Evolutionary conservation across 2,888 invertebrate genomes (phyloP).

Genomic region (Eilema caniola): DNA sequence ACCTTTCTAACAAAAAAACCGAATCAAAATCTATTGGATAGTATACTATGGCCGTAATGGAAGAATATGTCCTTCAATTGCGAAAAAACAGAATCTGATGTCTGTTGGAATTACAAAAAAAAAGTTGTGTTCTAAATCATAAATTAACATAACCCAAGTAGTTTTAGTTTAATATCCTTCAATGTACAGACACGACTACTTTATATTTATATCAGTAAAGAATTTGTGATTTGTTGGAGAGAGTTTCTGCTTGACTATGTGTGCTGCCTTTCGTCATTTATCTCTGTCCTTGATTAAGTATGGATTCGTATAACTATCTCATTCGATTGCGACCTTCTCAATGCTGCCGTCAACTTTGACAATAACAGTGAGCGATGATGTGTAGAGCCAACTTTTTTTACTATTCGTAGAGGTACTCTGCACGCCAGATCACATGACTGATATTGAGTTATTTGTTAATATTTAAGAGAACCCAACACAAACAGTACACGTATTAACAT

Average conservation of each 20-base stretch:
- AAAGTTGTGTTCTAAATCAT: too few relatives aligned
- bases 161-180: too few relatives aligned
- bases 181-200: too few relatives aligned
- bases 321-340: neutral
- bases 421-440: neutral
- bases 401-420: neutral
- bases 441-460: neutral
- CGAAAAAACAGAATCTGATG: too few relatives aligned
- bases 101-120: too few relatives aligned
- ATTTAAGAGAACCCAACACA: neutral
- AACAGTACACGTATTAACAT: neutral
- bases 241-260: neutral
- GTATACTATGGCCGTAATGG: too few relatives aligned
- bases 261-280: conserved; percentile 1
- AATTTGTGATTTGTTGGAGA: conserved; percentile 1
- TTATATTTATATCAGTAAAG: too few relatives aligned
- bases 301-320: conserved; percentile 6
- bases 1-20: too few relatives aligned
- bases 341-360: conserved; percentile 5
- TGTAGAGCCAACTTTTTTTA: conserved; percentile 2
- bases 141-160: too few relatives aligned
- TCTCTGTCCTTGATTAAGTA: conserved; percentile 2
- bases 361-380: conserved; percentile 9
- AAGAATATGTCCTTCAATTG: too few relatives aligned
- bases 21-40: too few relatives aligned